phyloP scores from a whole-genome alignment of 1,140 invertebrate genomes.

The Prorops nasuta region DNA sequence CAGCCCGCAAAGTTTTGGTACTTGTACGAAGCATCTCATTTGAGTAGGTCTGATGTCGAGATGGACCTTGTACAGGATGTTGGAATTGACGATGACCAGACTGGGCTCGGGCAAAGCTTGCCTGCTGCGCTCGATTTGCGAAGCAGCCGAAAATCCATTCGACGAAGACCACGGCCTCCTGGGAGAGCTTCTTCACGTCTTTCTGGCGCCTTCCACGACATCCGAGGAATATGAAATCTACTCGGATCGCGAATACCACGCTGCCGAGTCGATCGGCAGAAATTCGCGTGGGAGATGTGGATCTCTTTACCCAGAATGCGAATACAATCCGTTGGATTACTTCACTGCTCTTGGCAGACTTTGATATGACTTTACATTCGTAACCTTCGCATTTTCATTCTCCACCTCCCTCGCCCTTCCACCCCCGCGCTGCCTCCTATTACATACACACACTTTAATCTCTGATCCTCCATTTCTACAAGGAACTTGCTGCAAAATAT shows the following conservation, averaged over 20 bases:
- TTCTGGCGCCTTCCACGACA: conserved; percentile 69
- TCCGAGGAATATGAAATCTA: conserved; percentile 63
- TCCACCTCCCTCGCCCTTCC: too few relatives aligned
- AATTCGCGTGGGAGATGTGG: conserved; percentile 58
- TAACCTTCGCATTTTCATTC: too few relatives aligned
- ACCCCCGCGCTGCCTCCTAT: too few relatives aligned
- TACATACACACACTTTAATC: too few relatives aligned
- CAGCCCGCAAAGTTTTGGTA: too few relatives aligned
- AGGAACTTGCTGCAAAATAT: too few relatives aligned
- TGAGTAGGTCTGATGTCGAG: too few relatives aligned
- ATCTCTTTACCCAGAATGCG: conserved; percentile 63
- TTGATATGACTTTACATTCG: too few relatives aligned
- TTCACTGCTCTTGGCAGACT: conserved; percentile 48
- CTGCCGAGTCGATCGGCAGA: conserved; percentile 64
- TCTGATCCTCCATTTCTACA: too few relatives aligned
- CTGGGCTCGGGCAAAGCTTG: conserved; percentile 61
- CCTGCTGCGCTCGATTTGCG: conserved; percentile 70
- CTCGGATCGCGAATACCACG: conserved; percentile 67
- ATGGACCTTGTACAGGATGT: conserved; percentile 62
- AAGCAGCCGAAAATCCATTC: conserved; percentile 67
- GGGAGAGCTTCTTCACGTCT: conserved; percentile 67
- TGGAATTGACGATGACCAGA: conserved; percentile 57
- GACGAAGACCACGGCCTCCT: conserved; percentile 64
- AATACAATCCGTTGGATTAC: conserved; percentile 60
- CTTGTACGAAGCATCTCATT: too few relatives aligned